These are phyloP conservation scores for Caerostris extrusa DNA, from an alignment of 1,140 invertebrate genomes.

Conservation along the genomic window DNA sequence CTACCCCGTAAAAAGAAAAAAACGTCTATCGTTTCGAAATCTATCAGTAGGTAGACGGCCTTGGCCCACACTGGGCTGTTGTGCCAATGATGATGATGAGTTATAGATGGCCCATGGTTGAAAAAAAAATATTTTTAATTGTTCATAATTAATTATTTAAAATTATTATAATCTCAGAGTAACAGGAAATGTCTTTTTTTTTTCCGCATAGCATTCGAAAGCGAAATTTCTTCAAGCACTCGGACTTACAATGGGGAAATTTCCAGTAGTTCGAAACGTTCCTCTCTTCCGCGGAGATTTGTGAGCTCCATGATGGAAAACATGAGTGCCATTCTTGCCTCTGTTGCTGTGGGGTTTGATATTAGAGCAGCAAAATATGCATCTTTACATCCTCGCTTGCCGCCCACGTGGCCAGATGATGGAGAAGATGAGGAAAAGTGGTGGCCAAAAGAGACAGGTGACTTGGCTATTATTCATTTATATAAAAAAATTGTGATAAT, in stretches of 20 bases:
- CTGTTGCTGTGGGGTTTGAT: constrained; percentile 94
- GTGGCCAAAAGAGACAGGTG: constrained; percentile 79
- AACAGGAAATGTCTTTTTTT: no score
- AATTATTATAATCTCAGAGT: no score
- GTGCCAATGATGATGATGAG: no score
- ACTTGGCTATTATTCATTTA: not conserved
- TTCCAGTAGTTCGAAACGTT: constrained; percentile 55
- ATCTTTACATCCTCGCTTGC: constrained; percentile 90
- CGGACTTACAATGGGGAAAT: constrained; percentile 60
- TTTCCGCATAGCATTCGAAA: constrained; percentile 19
- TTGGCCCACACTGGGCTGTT: no score
- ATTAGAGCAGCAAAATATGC: constrained; percentile 92
- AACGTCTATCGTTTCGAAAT: no score
- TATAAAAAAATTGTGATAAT: no score
- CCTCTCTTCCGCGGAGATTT: constrained; percentile 81
- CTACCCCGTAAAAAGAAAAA: no score
- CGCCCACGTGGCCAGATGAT: constrained; percentile 83
- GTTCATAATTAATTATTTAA: no score
- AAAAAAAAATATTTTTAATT: no score
- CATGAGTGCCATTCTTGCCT: constrained; percentile 93
- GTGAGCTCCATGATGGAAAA: constrained; percentile 93
- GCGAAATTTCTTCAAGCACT: constrained; percentile 13
- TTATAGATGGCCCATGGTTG: no score
- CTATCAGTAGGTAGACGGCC: no score
- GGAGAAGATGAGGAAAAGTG: constrained; percentile 81